Evolutionary conservation across 2,113 vertebrate genomes (phyloP).

Genomic region (Micronycteris hirsuta): DNA sequence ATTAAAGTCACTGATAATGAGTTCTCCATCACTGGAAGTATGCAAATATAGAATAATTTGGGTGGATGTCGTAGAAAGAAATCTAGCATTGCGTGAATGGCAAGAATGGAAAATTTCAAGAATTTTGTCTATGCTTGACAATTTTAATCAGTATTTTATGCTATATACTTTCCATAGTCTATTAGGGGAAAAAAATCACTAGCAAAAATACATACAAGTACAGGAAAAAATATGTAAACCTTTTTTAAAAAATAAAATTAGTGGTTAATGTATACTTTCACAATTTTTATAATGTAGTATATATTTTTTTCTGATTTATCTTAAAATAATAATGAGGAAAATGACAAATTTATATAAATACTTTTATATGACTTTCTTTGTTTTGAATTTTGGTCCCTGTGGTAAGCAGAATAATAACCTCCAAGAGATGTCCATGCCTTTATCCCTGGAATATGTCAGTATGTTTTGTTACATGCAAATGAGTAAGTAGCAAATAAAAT

Average conservation of each 20-base stretch:
- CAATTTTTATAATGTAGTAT: not conserved
- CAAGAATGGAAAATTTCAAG: not conserved
- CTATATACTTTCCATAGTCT: not conserved
- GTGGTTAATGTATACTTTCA: not conserved
- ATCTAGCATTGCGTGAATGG: not conserved
- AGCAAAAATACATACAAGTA: not conserved
- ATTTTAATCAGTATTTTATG: not conserved
- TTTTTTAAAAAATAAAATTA: not conserved
- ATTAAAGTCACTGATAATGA: not conserved
- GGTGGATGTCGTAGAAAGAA: not conserved
- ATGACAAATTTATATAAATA: not conserved
- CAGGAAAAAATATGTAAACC: not conserved
- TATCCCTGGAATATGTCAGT: not conserved
- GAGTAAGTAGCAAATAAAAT: not conserved
- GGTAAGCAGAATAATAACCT: not conserved
- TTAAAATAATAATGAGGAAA: not conserved
- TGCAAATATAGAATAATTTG: not conserved
- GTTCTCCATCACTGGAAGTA: not conserved
- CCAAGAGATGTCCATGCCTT: not conserved
- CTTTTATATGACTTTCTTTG: not conserved
- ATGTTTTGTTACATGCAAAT: not conserved
- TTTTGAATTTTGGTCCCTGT: not conserved
- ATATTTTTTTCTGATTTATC: not conserved
- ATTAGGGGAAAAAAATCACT: not conserved
- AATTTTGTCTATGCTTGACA: not conserved